Conservation (phyloP, 1,140 invertebrate genomes). For the Microplitis demolitor region DNA sequence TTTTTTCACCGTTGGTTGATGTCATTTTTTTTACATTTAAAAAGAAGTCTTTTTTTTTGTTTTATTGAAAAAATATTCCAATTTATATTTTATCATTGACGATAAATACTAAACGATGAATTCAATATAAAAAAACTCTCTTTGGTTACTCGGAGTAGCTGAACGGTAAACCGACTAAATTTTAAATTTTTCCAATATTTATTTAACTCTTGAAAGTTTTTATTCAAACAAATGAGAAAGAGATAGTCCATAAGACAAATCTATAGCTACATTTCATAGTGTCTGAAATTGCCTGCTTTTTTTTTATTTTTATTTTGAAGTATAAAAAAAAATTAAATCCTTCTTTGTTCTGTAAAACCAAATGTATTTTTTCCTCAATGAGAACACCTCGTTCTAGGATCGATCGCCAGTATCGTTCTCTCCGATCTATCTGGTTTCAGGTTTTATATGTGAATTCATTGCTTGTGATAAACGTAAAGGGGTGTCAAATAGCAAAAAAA, state of each 20-base stretch:
- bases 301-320: too few species aligned
- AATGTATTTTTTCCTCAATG: background rate
- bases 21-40: too few species aligned
- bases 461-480: background rate
- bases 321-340: background rate
- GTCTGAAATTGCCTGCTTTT: too few species aligned
- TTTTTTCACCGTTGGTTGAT: too few species aligned
- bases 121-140: background rate
- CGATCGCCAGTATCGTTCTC: background rate
- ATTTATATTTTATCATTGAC: background rate
- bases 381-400: background rate
- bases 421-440: background rate
- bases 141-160: background rate
- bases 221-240: background rate
- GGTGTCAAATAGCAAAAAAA: too few species aligned
- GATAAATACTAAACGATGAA: background rate
- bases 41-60: background rate
- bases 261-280: too few species aligned
- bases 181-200: background rate
- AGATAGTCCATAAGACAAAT: too few species aligned
- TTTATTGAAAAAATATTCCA: background rate
- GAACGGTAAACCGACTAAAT: background rate
- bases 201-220: background rate
- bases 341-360: background rate
- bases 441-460: background rate